These are phyloP conservation scores for Caenorhabditis angaria DNA, from an alignment of 2,888 invertebrate species.

Conservation along the genomic window DNA sequence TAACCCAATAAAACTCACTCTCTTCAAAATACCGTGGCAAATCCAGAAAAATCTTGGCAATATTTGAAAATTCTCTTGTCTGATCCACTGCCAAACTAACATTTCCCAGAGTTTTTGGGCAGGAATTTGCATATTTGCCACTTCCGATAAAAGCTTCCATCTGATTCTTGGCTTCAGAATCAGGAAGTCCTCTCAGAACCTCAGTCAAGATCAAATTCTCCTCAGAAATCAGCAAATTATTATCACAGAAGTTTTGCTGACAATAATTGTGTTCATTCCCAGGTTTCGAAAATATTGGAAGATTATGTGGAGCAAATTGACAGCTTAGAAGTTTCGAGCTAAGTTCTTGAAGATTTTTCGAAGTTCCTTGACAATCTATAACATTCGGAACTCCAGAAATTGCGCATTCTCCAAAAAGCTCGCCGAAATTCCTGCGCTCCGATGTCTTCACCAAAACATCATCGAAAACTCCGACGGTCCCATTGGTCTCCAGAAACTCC, in stretches of 20 bases:
- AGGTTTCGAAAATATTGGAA: conserved; percentile 32
- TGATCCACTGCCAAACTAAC: background rate
- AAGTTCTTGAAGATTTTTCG: conserved; percentile 8
- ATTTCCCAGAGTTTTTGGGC: background rate
- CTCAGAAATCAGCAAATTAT: background rate
- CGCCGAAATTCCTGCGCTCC: conserved; percentile 18
- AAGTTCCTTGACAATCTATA: conserved; percentile 17
- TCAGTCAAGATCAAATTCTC: background rate
- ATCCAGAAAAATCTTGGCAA: conserved; percentile 15
- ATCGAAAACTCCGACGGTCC: conserved; percentile 58
- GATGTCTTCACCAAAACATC: conserved; percentile 28
- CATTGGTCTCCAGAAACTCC: conserved; percentile 58
- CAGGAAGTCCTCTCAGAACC: too few species aligned
- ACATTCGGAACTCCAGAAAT: conserved; percentile 16
- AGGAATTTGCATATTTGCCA: background rate
- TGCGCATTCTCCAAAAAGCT: conserved; percentile 20
- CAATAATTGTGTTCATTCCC: too few species aligned
- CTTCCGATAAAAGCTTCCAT: background rate
- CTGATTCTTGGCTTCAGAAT: background rate
- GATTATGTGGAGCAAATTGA: conserved; percentile 18
- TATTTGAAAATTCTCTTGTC: background rate
- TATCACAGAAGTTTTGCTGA: conserved; percentile 48
- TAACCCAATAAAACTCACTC: too few species aligned
- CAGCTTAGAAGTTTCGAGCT: conserved; percentile 20
- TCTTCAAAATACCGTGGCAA: conserved; percentile 20